Base-by-base conservation (phyloP, 2,888 invertebrate species). In the Tenodera sinensis region DNA sequence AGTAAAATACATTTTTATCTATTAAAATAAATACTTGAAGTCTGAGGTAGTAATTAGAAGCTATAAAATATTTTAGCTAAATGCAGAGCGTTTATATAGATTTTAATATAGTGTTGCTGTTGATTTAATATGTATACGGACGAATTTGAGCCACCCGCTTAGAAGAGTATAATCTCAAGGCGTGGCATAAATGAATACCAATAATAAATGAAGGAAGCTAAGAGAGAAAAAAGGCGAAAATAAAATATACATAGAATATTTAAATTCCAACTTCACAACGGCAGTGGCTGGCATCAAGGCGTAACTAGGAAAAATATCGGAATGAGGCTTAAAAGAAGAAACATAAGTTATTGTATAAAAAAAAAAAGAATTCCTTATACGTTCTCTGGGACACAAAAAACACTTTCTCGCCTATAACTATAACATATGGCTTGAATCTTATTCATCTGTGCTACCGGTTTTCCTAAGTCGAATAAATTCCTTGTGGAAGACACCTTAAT, bases 371-470 rank as follows among this genome's bases (percentile, higher is more conserved):
- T 20, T 83, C 28, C 28, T 28, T 28, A 12, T 84, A 3, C n/a
- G 20, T 34, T 34, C 84, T 71, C 4, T 25, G 20, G 54, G 54
- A 71, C 4, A 71, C 54, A 71, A 15, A 71, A 71, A 71, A 71
- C 54, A 84, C 30, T 84, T 84, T 84, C 71, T 28, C 54, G 87
- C 28, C 42, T 28, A 34, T 89, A 89, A 87, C 89, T 87, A 87
- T 89, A 89, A 89, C 87, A 25, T 89, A 87, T 81, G 71, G 83
- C 54, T 42, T 25, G 83, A n/a, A 28, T 71, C 87, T 87, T 89
- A 89, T 89, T 89, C 89, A 89, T 25, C 81, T n/a, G 8, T 28
- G 89, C 89, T 89, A 89, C 89, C 87, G 89, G 89, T 89, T 88
- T 87, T 87, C 83, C 84, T 71, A 54, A 27, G 42, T 30, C 84